phyloP scores from a whole-genome alignment of 2,797 vertebrate genomes.

The Hydrolagus colliei region DNA sequence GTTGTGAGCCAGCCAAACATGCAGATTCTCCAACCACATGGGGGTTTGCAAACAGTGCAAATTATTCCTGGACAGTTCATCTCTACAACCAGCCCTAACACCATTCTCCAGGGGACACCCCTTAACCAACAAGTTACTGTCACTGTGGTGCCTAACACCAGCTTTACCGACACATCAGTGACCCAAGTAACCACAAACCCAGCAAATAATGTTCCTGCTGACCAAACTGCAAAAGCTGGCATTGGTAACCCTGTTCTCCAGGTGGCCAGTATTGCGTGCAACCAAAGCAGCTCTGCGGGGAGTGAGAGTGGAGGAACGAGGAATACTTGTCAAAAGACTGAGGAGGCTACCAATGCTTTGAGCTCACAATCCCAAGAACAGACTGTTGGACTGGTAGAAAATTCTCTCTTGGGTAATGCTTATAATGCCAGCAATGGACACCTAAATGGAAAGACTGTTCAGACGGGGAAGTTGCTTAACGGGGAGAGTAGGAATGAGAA shows the following conservation, averaged over 20 bases:
- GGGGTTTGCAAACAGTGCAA: slow-evolving; percentile 23
- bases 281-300: slow-evolving; percentile 7
- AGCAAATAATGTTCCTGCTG: slow-evolving; percentile 14
- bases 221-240: background rate
- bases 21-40: slow-evolving; percentile 20
- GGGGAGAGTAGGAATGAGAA: slow-evolving; percentile 27
- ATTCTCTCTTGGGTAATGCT: slow-evolving; percentile 11
- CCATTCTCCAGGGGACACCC: slow-evolving; percentile 27
- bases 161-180: slow-evolving; percentile 10
- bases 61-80: slow-evolving; percentile 29
- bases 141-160: slow-evolving; percentile 11
- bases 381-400: slow-evolving; percentile 23
- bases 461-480: slow-evolving; percentile 22
- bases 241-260: slow-evolving; percentile 12
- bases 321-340: background rate
- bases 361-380: slow-evolving; percentile 21
- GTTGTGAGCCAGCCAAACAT: slow-evolving; percentile 24
- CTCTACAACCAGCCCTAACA: slow-evolving; percentile 23
- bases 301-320: slow-evolving; percentile 11
- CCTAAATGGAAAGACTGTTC: slow-evolving; percentile 24
- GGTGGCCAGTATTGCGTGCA: background rate
- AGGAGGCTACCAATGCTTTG: background rate
- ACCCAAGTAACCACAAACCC: slow-evolving; percentile 17
- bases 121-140: slow-evolving; percentile 27
- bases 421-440: slow-evolving; percentile 26